phyloP scores from a whole-genome alignment of 2,888 invertebrate species.

The Erpobdella octoculata region DNA sequence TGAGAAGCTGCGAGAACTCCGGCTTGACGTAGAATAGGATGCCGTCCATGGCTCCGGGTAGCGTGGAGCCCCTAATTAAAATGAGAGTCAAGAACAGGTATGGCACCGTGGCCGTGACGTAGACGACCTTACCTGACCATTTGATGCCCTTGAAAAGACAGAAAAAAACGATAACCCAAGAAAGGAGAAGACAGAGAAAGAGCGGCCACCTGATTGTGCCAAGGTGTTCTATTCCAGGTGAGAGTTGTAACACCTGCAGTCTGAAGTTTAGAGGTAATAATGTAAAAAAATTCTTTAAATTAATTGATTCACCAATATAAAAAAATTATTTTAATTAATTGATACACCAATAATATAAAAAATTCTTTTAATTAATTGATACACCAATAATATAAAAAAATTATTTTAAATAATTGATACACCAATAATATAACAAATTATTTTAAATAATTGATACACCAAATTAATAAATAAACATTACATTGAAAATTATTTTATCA shows the following conservation, averaged over 20 bases:
- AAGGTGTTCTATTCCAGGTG: constrained; percentile 44
- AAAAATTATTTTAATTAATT: too few species aligned
- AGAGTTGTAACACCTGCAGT: constrained; percentile 36
- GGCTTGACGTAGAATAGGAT: constrained; percentile 42
- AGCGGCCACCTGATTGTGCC: constrained; percentile 46
- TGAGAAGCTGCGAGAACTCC: constrained; percentile 39
- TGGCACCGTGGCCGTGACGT: constrained; percentile 46
- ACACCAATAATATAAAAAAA: too few species aligned
- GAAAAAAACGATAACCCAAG: constrained; percentile 49
- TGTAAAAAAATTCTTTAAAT: too few species aligned
- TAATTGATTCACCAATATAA: too few species aligned
- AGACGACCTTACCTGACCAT: constrained; percentile 48
- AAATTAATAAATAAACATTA: too few species aligned
- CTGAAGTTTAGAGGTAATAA: too few species aligned
- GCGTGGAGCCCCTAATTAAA: constrained; percentile 40
- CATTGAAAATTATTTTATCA: too few species aligned
- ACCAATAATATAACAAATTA: too few species aligned
- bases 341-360: too few species aligned
- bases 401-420: too few species aligned
- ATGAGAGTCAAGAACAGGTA: constrained; percentile 42
- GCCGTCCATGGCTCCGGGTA: constrained; percentile 41
- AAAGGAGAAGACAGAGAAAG: constrained; percentile 43
- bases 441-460: too few species aligned
- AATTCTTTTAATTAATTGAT: too few species aligned
- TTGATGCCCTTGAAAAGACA: constrained; percentile 50